A percentile compares a stretch with the other conserved stretches of the same genome.
Conservation (phyloP, 2,797 vertebrate genomes). For the Hozukius guyotensis region DNA sequence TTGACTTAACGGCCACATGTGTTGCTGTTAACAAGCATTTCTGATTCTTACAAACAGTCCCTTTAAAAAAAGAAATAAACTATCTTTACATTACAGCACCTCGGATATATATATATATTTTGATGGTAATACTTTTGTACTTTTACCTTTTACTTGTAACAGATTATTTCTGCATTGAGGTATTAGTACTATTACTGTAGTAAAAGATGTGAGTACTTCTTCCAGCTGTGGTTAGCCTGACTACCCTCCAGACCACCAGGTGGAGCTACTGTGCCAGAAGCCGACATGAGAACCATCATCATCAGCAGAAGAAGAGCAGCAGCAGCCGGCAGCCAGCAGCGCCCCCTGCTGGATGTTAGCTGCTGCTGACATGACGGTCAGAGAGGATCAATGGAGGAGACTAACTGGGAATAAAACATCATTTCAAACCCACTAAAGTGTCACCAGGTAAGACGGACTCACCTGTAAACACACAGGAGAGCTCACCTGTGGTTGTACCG, state of each 20-base stretch:
- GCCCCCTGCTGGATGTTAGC: neutral
- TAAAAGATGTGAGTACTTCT: no score
- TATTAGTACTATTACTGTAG: neutral
- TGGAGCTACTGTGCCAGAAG: neutral
- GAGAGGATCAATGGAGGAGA: conserved; percentile 55
- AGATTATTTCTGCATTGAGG: no score
- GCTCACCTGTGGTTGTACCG: neutral
- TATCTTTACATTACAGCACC: no score
- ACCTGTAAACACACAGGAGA: neutral
- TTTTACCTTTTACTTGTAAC: no score
- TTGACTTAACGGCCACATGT: no score
- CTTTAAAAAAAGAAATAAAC: no score
- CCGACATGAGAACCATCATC: neutral
- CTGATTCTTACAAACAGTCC: no score
- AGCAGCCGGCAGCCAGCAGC: neutral
- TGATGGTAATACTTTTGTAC: no score
- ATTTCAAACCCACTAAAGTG: neutral
- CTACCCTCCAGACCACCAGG: neutral
- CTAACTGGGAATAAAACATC: conserved; percentile 23
- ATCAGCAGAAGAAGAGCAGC: neutral
- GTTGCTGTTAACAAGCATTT: no score
- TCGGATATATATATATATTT: no score
- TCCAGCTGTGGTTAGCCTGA: no score
- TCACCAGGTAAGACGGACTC: conserved; percentile 36
- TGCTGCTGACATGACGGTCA: conserved; percentile 7